Evolutionary conservation across 2,797 vertebrate species (phyloP).

Genomic region (Microctenopoma lineatum): DNA sequence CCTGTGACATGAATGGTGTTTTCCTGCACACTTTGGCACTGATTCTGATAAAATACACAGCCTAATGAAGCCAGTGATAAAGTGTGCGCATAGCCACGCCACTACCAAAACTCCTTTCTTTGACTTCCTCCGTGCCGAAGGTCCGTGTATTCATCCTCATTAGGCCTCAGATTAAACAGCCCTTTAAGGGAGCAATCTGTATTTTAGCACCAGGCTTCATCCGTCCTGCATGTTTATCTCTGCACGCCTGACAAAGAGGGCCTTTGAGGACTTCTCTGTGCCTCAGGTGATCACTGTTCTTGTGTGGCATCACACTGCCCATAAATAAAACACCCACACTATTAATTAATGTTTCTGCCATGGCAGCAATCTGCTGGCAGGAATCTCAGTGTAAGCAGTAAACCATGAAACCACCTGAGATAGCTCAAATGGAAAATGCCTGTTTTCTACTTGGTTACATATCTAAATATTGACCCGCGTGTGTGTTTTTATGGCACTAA

Average conservation of each 20-base stretch:
- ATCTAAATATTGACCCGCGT: slow-evolving; percentile 37
- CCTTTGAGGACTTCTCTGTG: slow-evolving; percentile 78
- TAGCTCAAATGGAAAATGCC: slow-evolving; percentile 40
- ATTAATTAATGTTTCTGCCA: slow-evolving; percentile 71
- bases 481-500: slow-evolving; percentile 17
- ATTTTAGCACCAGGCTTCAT: slow-evolving; percentile 83
- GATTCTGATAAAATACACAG: slow-evolving; percentile 74
- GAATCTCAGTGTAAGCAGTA: slow-evolving; percentile 56
- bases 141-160: slow-evolving; percentile 83
- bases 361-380: slow-evolving; percentile 54
- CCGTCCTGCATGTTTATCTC: slow-evolving; percentile 78
- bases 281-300: slow-evolving; percentile 84
- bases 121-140: slow-evolving; percentile 63
- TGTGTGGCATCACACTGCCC: slow-evolving; percentile 83
- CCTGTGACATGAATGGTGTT: slow-evolving; percentile 64
- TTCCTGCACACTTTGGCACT: slow-evolving; percentile 72
- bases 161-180: slow-evolving; percentile 77
- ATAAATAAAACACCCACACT: slow-evolving; percentile 83
- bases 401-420: slow-evolving; percentile 65
- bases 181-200: slow-evolving; percentile 79
- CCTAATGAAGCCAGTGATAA: slow-evolving; percentile 72
- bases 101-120: slow-evolving; percentile 46
- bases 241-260: slow-evolving; percentile 77
- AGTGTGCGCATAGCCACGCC: slow-evolving; percentile 47
- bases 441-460: slow-evolving; percentile 46